phyloP scores from a whole-genome alignment of 92 coral and sea anemone genomes.

The Epizoanthus scotinus region DNA sequence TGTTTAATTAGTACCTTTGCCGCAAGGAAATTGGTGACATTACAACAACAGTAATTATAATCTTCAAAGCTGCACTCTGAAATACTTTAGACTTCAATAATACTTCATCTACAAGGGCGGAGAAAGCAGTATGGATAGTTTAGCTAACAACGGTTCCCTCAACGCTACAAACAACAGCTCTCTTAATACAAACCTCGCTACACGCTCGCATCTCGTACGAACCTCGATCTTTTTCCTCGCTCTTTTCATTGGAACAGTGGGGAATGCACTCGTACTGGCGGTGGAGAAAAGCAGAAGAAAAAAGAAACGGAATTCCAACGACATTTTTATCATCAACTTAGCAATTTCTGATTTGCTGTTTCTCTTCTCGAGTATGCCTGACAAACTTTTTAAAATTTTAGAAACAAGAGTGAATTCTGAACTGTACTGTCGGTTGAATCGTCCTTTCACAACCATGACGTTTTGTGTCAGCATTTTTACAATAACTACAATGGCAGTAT shows the following conservation, averaged over 20 bases:
- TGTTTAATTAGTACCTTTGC: too few species aligned
- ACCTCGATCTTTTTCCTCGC: neutral
- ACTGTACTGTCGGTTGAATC: conserved; percentile 31
- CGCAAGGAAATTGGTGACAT: too few species aligned
- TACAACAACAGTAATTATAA: too few species aligned
- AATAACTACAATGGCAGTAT: conserved; percentile 62
- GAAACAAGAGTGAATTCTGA: conserved; percentile 21
- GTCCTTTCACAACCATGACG: conserved; percentile 54
- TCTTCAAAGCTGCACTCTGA: neutral
- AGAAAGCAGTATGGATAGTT: neutral
- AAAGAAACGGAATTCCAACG: conserved; percentile 49
- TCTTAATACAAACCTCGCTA: too few species aligned
- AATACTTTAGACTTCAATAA: neutral
- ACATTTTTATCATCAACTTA: conserved; percentile 54
- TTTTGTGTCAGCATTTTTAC: conserved; percentile 64
- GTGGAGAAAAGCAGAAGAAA: conserved; percentile 40
- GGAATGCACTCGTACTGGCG: conserved; percentile 48
- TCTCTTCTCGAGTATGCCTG: conserved; percentile 45
- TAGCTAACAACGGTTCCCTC: conserved; percentile 7
- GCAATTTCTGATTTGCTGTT: conserved; percentile 59
- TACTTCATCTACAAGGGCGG: neutral
- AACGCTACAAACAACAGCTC: neutral
- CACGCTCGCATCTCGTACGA: neutral
- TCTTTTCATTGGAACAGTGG: neutral
- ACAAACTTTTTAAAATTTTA: conserved; percentile 30